Evolutionary conservation across 2,888 invertebrate genomes (phyloP).

Genomic region (Zelleria hepariella): DNA sequence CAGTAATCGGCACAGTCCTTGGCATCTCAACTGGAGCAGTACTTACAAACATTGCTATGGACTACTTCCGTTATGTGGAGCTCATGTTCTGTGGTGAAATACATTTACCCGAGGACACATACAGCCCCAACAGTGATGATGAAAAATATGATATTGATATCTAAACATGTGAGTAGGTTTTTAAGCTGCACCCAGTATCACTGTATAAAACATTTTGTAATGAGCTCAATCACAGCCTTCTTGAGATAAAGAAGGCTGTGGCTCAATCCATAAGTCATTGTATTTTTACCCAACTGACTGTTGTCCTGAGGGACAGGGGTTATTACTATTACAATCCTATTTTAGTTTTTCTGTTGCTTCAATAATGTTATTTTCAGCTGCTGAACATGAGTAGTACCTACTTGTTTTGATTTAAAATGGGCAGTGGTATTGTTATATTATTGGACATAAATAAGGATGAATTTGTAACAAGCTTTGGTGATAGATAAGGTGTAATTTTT

Average conservation of each 20-base stretch:
- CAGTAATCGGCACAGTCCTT: slow-evolving; percentile 75
- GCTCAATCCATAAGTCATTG: no score
- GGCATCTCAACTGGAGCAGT: slow-evolving; percentile 80
- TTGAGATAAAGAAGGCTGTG: no score
- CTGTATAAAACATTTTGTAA: neutral
- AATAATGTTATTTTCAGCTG: no score
- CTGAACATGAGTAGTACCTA: no score
- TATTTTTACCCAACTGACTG: no score
- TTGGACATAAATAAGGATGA: no score
- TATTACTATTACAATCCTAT: no score
- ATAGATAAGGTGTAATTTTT: neutral
- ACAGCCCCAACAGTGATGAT: slow-evolving; percentile 65
- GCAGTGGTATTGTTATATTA: no score
- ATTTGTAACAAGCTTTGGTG: neutral
- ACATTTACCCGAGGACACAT: slow-evolving; percentile 55
- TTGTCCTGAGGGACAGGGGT: no score
- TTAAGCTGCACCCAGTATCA: neutral
- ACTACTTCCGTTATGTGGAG: slow-evolving; percentile 77
- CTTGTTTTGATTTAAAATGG: no score
- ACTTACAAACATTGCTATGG: slow-evolving; percentile 74
- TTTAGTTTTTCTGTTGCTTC: no score
- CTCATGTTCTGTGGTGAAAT: slow-evolving; percentile 69
- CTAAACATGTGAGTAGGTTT: slow-evolving; percentile 20
- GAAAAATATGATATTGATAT: slow-evolving; percentile 68
- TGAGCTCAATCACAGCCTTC: neutral